Conservation (phyloP, 1,140 invertebrate species). For the Leguminivora glycinivorella region DNA sequence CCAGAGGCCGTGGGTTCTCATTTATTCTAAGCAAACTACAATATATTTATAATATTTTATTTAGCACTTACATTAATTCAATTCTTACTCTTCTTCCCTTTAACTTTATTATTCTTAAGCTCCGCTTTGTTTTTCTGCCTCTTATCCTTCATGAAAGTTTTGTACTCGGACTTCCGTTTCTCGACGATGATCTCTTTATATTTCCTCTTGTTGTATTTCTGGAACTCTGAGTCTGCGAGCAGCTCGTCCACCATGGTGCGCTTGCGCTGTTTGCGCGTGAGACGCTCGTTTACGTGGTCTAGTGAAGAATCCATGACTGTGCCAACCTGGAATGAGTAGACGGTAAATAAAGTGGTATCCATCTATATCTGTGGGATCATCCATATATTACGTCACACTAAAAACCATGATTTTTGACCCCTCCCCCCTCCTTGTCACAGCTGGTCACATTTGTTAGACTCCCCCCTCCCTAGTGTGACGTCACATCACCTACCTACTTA, state of each 20-base stretch:
- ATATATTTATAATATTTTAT: slow-evolving; percentile 20
- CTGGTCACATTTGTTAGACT: no score
- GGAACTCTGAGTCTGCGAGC: slow-evolving; percentile 91
- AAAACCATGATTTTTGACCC: no score
- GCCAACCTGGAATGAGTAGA: slow-evolving; percentile 82
- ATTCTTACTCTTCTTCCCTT: slow-evolving; percentile 46
- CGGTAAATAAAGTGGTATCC: no score
- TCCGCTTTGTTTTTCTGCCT: slow-evolving; percentile 69
- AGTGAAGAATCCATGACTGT: slow-evolving; percentile 86
- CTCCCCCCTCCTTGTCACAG: no score
- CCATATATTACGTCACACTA: no score
- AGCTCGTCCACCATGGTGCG: slow-evolving; percentile 95
- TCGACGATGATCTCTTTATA: slow-evolving; percentile 89
- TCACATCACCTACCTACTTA: no score
- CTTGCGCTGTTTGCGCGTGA: slow-evolving; percentile 93
- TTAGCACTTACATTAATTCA: slow-evolving; percentile 31
- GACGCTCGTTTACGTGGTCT: slow-evolving; percentile 86
- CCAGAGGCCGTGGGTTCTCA: no score
- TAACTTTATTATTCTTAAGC: slow-evolving; percentile 67
- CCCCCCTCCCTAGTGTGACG: no score
- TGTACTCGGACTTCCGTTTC: slow-evolving; percentile 81
- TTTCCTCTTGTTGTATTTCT: slow-evolving; percentile 91
- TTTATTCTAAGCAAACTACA: no score
- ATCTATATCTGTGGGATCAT: no score
- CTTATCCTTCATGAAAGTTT: slow-evolving; percentile 76